Percentiles rank a stretch among this genome's conserved stretches.
Evolutionary conservation across 2,888 invertebrate species (phyloP).

Genomic region (Cataglyphis rosenhaueri): DNA sequence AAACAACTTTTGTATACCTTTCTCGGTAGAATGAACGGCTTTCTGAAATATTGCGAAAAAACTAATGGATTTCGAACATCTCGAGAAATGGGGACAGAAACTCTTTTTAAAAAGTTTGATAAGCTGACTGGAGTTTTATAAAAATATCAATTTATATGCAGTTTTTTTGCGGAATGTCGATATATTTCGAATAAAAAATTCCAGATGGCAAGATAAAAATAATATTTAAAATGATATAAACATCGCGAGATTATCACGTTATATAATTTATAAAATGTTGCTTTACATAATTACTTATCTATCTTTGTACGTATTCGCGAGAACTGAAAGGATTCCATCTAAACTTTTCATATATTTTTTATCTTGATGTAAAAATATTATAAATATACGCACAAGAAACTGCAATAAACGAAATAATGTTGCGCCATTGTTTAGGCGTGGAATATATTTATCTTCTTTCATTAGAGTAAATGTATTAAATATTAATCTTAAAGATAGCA

Average conservation of each 20-base stretch:
- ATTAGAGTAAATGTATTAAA: not conserved
- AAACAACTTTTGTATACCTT: conserved; percentile 5
- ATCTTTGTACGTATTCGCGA: not conserved
- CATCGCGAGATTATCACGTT: not conserved
- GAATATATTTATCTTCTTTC: conserved; percentile 52
- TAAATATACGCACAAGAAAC: conserved; percentile 52
- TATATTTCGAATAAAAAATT: conserved; percentile 12
- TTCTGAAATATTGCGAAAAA: conserved; percentile 2
- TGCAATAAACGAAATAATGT: conserved; percentile 56
- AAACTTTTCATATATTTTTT: conserved; percentile 32
- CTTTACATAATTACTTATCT: not conserved
- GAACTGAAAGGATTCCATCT: not conserved
- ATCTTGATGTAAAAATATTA: conserved; percentile 51
- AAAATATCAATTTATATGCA: conserved; percentile 29
- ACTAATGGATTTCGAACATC: conserved; percentile 24
- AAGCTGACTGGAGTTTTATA: not conserved
- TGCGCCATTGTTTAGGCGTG: conserved; percentile 46
- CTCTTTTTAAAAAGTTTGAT: conserved; percentile 34
- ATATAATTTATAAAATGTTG: not conserved
- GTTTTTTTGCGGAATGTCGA: not conserved
- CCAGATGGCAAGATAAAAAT: not conserved
- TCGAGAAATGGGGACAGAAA: conserved; percentile 14
- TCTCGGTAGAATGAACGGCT: not conserved
- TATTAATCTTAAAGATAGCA: conserved; percentile 27
- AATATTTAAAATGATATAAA: not conserved